Evolutionary conservation across 2,113 vertebrate species (phyloP), one percentile per base, ranked within the genome.

Genomic region (Otus sunia): DNA sequence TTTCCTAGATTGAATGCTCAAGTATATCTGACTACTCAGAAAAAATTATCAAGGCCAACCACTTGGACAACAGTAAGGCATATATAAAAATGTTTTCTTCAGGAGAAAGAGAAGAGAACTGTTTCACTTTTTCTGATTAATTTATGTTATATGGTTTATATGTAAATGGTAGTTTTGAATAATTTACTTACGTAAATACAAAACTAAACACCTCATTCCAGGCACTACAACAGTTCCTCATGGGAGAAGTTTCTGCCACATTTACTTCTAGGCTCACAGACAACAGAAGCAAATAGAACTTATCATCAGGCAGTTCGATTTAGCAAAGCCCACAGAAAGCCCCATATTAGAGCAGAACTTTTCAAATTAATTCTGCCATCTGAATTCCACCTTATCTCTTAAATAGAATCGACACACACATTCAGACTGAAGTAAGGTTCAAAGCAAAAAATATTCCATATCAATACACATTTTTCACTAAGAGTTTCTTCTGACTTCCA

Each of bases 1-100:
- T 92, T 82, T 36, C 53, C 52, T 97, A 99, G 99, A 99, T 99
- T 53, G 99, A 99, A 98, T 99, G 99, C 71, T 99, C 99, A 98
- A 99, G 99, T 94, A 99, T 99, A 98, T 99, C 99, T 30, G 99
- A 99, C 95, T 99, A 99, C 96, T 99, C 99, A 9, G 99, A 99
- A 98, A 99, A 99, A 98, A 99, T 99, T 97, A 99, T 99, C 98
- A 99, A 99, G 97, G 99, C 99, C 95, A 99, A 99, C 98, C 99
- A 99, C 92, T 97, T 99, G 97, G 99, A 99, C 97, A 99, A 98
- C 76, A 98, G 99, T 99, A 99, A 99, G 99, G 89, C 68, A 73
- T 32, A 49, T 55, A 78, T 74, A 91, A 32, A 15, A 58, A 29
- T 84, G 59, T 47, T 96, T 86, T 69, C 53, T 67, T 16, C 73